Percentiles rank a stretch among this genome's conserved stretches.
These are phyloP conservation scores for Pyrrhosoma nymphula DNA, from an alignment of 2,888 invertebrate genomes.

Conservation along the genomic window DNA sequence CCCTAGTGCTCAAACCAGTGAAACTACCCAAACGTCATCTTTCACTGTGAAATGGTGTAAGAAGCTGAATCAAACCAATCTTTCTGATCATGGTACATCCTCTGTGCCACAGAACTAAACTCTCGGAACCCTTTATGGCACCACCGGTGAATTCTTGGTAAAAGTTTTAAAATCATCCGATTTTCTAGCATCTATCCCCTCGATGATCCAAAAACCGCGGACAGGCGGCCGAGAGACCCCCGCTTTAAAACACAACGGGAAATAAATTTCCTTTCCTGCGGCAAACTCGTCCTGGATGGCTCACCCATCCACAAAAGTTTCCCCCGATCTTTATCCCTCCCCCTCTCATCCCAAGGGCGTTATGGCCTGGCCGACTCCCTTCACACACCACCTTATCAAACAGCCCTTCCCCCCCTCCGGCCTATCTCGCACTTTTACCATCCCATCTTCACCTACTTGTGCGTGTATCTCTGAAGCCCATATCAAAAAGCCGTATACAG, in stretches of 20 bases:
- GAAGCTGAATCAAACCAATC: no score
- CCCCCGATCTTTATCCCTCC: slow-evolving; percentile 18
- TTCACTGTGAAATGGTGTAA: no score
- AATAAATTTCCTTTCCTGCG: slow-evolving; percentile 18
- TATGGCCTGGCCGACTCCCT: neutral
- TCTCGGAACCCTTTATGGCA: no score
- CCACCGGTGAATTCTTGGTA: no score
- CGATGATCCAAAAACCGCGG: neutral
- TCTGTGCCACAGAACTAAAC: no score
- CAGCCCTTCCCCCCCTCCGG: neutral
- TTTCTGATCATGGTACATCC: no score
- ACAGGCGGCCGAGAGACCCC: neutral
- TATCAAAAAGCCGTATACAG: neutral
- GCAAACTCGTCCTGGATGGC: neutral
- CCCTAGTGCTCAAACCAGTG: no score
- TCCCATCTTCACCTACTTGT: slow-evolving; percentile 25
- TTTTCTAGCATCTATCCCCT: neutral
- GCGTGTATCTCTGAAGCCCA: slow-evolving; percentile 1
- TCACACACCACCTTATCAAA: neutral
- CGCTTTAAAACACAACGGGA: slow-evolving; percentile 8
- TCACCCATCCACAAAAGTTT: neutral
- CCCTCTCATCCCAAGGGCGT: neutral
- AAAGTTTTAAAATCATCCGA: neutral
- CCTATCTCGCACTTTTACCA: neutral
- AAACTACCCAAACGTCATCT: no score